These are phyloP conservation scores for Echinarachnius parma DNA, from an alignment of 53 echinoderm and acorn worm species.

Conservation along the genomic window DNA sequence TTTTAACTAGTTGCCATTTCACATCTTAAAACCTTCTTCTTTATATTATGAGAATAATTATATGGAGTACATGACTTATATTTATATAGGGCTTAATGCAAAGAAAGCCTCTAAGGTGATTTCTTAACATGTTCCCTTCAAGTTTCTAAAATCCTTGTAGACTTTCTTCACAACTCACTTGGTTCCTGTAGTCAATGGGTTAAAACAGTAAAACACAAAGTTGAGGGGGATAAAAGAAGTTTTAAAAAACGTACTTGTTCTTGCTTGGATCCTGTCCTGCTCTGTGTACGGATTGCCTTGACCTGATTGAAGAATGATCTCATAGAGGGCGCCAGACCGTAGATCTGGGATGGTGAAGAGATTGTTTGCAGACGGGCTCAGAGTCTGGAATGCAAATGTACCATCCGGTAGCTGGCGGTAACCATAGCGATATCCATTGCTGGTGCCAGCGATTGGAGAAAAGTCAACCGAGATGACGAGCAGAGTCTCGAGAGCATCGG, in stretches of 20 bases:
- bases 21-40: no score
- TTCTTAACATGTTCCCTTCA: no score
- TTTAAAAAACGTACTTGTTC: slow-evolving; percentile 23
- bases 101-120: no score
- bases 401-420: slow-evolving; percentile 19
- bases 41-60: no score
- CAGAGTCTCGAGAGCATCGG: background rate
- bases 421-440: slow-evolving; percentile 13
- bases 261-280: slow-evolving; percentile 1
- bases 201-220: no score
- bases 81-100: no score
- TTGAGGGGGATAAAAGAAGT: no score
- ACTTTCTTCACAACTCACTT: no score
- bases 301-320: slow-evolving; percentile 28
- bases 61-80: no score
- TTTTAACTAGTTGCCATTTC: no score
- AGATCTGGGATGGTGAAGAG: slow-evolving; percentile 13
- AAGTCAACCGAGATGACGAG: slow-evolving; percentile 13
- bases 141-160: no score
- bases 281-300: background rate
- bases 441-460: background rate
- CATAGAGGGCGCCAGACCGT: slow-evolving; percentile 52
- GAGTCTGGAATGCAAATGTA: background rate
- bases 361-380: background rate
- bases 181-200: no score